Percentiles rank a stretch among this genome's conserved stretches.
Evolutionary conservation across 2,113 vertebrate species (phyloP).

Genomic region (Cyanocitta stelleri): DNA sequence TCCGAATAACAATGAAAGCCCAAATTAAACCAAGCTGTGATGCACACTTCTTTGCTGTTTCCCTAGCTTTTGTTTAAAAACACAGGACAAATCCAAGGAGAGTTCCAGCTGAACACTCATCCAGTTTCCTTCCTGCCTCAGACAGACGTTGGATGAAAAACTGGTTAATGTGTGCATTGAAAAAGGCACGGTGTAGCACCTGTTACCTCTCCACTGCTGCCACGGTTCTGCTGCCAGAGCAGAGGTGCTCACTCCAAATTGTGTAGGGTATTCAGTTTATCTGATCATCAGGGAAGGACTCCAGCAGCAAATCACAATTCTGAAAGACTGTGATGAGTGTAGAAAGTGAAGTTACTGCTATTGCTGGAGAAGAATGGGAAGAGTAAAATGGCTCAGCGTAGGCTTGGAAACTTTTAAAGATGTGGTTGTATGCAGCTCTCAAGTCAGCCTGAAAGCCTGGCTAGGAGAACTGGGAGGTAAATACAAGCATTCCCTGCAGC

Average conservation of each 20-base stretch:
- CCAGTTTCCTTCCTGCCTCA: not conserved
- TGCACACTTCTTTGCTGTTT: not conserved
- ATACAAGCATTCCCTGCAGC: slow-evolving; percentile 66
- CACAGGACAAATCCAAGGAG: not conserved
- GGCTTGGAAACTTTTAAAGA: not conserved
- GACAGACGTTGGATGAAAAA: not conserved
- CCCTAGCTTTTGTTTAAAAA: not conserved
- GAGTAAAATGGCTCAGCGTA: not conserved
- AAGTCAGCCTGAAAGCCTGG: slow-evolving; percentile 42
- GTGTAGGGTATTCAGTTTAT: not conserved
- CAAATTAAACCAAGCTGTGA: not conserved
- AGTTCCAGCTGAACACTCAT: not conserved
- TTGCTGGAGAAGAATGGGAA: not conserved
- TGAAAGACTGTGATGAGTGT: not conserved
- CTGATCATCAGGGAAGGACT: not conserved
- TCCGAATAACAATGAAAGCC: not conserved
- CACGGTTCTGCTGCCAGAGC: not conserved
- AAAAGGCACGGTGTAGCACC: not conserved
- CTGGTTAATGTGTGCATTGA: not conserved
- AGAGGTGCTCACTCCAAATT: not conserved
- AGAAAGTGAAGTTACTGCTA: not conserved
- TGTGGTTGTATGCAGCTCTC: not conserved
- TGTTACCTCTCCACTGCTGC: not conserved
- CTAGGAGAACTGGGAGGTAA: slow-evolving; percentile 41
- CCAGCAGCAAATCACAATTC: not conserved